These are phyloP conservation scores for Castor canadensis DNA, from an alignment of 2,113 vertebrate genomes.

Conservation along the genomic window DNA sequence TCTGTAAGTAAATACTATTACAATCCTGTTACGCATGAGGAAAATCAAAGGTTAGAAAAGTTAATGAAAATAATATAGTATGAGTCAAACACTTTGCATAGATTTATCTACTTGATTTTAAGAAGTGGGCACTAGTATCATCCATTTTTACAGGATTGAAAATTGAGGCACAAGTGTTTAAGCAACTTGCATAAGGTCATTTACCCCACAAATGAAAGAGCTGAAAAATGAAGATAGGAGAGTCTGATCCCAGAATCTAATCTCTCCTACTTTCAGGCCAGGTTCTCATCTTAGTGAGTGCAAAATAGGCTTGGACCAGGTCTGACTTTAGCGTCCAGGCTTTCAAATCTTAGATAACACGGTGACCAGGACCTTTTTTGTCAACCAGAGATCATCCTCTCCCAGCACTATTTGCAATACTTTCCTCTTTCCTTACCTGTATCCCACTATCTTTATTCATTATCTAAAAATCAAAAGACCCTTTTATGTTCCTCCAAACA, in stretches of 20 bases:
- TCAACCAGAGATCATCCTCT: no score
- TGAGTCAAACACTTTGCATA: neutral
- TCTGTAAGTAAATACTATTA: neutral
- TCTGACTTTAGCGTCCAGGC: neutral
- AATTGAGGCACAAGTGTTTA: neutral
- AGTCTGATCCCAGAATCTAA: neutral
- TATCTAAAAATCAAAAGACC: neutral
- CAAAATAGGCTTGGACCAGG: neutral
- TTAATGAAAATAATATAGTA: neutral
- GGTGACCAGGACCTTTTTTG: neutral
- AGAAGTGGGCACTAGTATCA: neutral
- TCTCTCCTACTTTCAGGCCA: neutral
- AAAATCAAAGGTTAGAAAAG: neutral
- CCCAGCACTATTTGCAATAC: neutral
- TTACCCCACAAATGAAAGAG: neutral
- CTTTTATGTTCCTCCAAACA: neutral
- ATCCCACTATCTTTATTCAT: neutral
- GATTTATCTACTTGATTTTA: neutral
- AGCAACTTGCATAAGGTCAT: neutral
- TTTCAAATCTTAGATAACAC: neutral
- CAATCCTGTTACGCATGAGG: neutral
- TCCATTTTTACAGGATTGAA: neutral
- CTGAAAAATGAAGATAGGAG: neutral
- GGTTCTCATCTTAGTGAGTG: neutral
- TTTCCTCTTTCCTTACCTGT: neutral